A percentile compares a stretch with the other conserved stretches of the same genome.
These are phyloP conservation scores for Eptesicus fuscus DNA, from an alignment of 2,113 vertebrate genomes.

Conservation along the genomic window DNA sequence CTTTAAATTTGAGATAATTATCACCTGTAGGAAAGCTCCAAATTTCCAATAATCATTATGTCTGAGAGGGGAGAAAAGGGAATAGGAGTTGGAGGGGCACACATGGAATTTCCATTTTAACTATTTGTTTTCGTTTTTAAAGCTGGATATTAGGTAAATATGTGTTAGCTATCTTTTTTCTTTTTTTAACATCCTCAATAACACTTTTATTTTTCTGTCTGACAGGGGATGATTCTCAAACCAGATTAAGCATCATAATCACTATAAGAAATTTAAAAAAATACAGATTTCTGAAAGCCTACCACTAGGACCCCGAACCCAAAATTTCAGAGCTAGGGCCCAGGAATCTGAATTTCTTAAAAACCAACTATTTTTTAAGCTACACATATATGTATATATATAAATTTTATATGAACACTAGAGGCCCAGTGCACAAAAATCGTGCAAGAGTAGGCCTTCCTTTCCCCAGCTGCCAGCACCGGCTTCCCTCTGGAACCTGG, in stretches of 20 bases:
- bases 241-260: background rate
- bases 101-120: background rate
- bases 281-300: background rate
- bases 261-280: constrained; percentile 28
- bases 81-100: background rate
- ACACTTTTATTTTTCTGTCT: background rate
- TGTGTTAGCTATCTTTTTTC: background rate
- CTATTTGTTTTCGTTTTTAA: background rate
- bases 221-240: background rate
- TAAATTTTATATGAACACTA: background rate
- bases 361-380: background rate
- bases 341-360: background rate
- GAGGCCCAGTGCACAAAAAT: too few relatives aligned
- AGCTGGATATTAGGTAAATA: background rate
- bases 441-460: too few relatives aligned
- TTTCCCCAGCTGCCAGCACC: too few relatives aligned
- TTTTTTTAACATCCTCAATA: background rate
- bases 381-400: background rate
- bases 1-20: background rate
- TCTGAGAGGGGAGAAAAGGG: background rate
- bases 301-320: background rate
- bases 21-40: background rate
- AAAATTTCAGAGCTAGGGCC: background rate
- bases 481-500: too few relatives aligned
- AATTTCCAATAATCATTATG: background rate